Percentiles rank a stretch among this genome's conserved stretches.
phyloP scores from a whole-genome alignment of 2,888 invertebrate species.

The Ormyrus rosae region DNA sequence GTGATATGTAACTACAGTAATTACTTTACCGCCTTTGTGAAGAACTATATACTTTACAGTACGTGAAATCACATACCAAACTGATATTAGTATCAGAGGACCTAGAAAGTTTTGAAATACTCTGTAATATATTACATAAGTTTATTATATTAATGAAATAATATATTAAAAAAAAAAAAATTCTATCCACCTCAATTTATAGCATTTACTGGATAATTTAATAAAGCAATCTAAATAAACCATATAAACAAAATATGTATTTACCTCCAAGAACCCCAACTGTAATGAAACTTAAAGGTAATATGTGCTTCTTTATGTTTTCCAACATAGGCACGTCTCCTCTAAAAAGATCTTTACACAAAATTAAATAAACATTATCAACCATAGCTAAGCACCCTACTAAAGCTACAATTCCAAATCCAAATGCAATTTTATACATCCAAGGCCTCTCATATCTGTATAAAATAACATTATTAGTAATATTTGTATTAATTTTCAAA shows the following conservation, averaged over 20 bases:
- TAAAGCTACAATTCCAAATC: conserved; percentile 29
- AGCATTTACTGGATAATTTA: no score
- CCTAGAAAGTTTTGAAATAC: conserved; percentile 36
- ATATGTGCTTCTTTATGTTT: conserved; percentile 14
- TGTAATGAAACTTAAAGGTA: conserved; percentile 27
- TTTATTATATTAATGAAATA: neutral
- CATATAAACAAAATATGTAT: neutral
- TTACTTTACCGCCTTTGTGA: conserved; percentile 54
- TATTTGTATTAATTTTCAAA: conserved; percentile 44
- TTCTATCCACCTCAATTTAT: no score
- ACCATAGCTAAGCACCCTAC: conserved; percentile 48
- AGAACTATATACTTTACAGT: conserved; percentile 56
- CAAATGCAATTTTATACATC: conserved; percentile 19
- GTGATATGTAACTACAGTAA: conserved; percentile 57
- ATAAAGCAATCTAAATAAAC: no score
- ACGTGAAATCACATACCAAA: conserved; percentile 43
- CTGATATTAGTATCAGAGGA: conserved; percentile 25
- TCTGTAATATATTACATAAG: neutral
- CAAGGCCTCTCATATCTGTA: conserved; percentile 53
- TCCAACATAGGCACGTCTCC: neutral
- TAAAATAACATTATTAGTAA: conserved; percentile 56
- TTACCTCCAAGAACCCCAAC: conserved; percentile 47
- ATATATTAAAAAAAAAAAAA: no score
- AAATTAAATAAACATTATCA: conserved; percentile 48
- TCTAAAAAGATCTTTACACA: conserved; percentile 45